A percentile compares a stretch with the other conserved stretches of the same genome.
Conservation (phyloP, 2,888 invertebrate genomes). For the Amphipoea lucens region DNA sequence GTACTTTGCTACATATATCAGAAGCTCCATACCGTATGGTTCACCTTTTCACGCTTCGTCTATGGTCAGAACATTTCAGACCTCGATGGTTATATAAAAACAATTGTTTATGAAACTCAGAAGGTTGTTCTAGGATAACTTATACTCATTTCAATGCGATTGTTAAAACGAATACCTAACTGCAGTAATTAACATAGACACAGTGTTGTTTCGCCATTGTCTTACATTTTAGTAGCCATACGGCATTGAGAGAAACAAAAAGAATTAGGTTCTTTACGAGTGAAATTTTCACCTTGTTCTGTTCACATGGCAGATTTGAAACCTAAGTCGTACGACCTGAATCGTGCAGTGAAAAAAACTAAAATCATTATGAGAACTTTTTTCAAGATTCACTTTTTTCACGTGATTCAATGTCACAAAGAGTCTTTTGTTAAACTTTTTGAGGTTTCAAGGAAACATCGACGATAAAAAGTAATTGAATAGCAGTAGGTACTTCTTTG, state of each 20-base stretch:
- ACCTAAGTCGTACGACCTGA: conserved; percentile 71
- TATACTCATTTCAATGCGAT: conserved; percentile 62
- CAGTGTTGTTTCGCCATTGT: conserved; percentile 62
- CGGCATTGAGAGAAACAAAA: conserved; percentile 62
- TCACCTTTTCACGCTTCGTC: conserved; percentile 40
- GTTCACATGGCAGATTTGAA: conserved; percentile 62
- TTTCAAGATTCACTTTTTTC: conserved; percentile 70
- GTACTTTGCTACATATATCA: background rate
- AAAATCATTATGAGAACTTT: conserved; percentile 66
- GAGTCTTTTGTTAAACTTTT: conserved; percentile 68
- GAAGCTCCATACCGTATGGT: background rate
- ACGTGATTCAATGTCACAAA: conserved; percentile 66
- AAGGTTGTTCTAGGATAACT: conserved; percentile 64
- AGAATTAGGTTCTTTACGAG: conserved; percentile 50
- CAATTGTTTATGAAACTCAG: conserved; percentile 64
- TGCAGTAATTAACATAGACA: conserved; percentile 59
- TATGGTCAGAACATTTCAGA: conserved; percentile 55
- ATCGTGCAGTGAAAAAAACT: conserved; percentile 70
- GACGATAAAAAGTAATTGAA: conserved; percentile 46
- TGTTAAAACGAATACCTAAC: conserved; percentile 62
- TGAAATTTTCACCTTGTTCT: conserved; percentile 68
- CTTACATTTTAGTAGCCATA: conserved; percentile 53
- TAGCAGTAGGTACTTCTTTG: conserved; percentile 36
- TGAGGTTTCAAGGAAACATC: conserved; percentile 65
- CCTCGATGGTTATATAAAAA: conserved; percentile 66